Evolutionary conservation across 2,888 invertebrate species (phyloP).

Genomic region (Hemistola chrysoprasaria): DNA sequence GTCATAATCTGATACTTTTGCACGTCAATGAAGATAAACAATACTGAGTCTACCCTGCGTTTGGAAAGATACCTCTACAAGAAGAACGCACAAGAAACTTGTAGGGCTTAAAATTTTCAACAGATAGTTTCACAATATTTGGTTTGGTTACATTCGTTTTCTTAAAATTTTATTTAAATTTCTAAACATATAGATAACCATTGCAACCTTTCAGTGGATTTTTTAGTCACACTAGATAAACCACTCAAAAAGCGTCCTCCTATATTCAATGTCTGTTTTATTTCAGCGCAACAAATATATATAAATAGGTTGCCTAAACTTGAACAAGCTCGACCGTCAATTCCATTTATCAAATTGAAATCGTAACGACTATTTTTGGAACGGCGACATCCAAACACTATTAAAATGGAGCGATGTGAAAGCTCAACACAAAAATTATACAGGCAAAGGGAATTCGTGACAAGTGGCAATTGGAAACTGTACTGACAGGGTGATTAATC

Average conservation of each 20-base stretch:
- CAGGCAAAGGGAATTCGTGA: slow-evolving; percentile 64
- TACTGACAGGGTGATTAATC: slow-evolving; percentile 80
- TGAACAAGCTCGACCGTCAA: slow-evolving; percentile 26
- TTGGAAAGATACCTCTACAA: too few species aligned
- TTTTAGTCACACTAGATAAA: too few species aligned
- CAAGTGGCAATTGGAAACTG: slow-evolving; percentile 75
- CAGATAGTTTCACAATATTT: too few species aligned
- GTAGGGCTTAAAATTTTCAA: too few species aligned
- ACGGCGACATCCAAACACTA: slow-evolving; percentile 31
- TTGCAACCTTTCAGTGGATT: too few species aligned
- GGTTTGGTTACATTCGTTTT: too few species aligned
- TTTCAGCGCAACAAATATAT: slow-evolving; percentile 26
- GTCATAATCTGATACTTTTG: too few species aligned
- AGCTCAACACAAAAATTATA: slow-evolving; percentile 51
- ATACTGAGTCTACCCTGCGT: too few species aligned
- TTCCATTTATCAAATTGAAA: slow-evolving; percentile 45
- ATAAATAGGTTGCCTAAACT: slow-evolving; percentile 28
- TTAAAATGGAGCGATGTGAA: slow-evolving; percentile 34
- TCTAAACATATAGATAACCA: too few species aligned
- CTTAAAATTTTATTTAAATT: too few species aligned
- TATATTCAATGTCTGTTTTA: slow-evolving; percentile 19
- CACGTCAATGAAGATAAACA: too few species aligned
- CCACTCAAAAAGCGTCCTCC: slow-evolving; percentile 2
- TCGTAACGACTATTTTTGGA: slow-evolving; percentile 34
- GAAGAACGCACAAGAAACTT: too few species aligned